A percentile compares a stretch with the other conserved stretches of the same genome.
These are phyloP conservation scores for Riparia riparia DNA, from an alignment of 2,113 vertebrate genomes.

Conservation along the genomic window DNA sequence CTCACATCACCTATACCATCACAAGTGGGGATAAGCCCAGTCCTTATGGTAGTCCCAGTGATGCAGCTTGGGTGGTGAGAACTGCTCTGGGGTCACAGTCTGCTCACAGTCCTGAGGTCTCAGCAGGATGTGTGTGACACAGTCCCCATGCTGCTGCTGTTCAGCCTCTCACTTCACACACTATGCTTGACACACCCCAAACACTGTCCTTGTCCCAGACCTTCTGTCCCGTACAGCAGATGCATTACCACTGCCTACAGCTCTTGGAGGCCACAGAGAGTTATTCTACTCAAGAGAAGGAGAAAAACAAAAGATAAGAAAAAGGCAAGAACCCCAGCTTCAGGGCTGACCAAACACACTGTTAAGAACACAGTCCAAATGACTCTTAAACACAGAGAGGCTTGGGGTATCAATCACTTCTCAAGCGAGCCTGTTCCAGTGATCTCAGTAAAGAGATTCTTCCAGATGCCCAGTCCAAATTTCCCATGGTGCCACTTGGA, in stretches of 20 bases:
- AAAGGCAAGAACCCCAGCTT: not conserved
- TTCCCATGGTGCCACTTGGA: not conserved
- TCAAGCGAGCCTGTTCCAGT: not conserved
- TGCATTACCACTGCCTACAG: not conserved
- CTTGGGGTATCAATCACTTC: not conserved
- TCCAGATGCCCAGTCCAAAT: not conserved
- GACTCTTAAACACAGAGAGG: not conserved
- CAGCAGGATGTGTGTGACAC: not conserved
- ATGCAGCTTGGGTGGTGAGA: not conserved
- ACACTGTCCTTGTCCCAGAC: not conserved
- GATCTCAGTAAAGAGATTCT: not conserved
- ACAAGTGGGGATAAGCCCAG: not conserved
- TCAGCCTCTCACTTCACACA: not conserved
- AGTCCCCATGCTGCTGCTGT: not conserved
- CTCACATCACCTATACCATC: not conserved
- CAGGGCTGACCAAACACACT: accelerated
- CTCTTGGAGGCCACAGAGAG: not conserved
- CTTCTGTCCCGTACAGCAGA: not conserved
- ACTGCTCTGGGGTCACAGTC: no score
- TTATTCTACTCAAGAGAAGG: not conserved
- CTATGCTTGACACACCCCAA: not conserved
- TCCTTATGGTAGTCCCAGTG: no score
- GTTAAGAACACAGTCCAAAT: not conserved
- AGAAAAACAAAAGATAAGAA: not conserved
- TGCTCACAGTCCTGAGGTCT: not conserved